A percentile compares a stretch with the other conserved stretches of the same genome.
phyloP scores from a whole-genome alignment of 1,140 invertebrate genomes.

The Pectinophora gossypiella region DNA sequence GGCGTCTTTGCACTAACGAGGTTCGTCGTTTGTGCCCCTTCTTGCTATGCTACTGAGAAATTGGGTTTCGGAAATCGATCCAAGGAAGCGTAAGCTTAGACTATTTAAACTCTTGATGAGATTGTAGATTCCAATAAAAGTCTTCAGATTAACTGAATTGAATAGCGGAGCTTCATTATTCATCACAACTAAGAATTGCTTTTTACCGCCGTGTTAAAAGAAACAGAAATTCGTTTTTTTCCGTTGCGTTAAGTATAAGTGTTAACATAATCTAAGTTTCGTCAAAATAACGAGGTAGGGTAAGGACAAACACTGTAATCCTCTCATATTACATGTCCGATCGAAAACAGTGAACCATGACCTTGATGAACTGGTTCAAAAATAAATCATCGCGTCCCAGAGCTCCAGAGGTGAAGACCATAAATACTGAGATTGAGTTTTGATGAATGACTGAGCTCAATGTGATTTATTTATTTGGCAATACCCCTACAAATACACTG shows the following conservation, averaged over 20 bases:
- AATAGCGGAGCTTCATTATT: too few relatives aligned
- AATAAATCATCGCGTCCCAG: neutral
- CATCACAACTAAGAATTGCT: too few relatives aligned
- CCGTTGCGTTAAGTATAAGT: too few relatives aligned
- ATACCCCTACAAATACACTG: slow-evolving; percentile 32
- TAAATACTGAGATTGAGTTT: slow-evolving; percentile 37
- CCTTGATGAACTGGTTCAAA: neutral
- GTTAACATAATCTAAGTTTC: too few relatives aligned
- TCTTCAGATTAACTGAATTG: too few relatives aligned
- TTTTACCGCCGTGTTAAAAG: too few relatives aligned
- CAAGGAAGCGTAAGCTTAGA: neutral
- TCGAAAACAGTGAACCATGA: too few relatives aligned
- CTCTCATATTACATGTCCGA: too few relatives aligned
- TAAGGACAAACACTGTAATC: too few relatives aligned
- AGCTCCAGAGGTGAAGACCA: slow-evolving; percentile 7
- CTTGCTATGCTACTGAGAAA: slow-evolving; percentile 38
- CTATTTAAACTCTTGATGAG: neutral
- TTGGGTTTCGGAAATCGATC: slow-evolving; percentile 41
- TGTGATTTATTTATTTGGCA: slow-evolving; percentile 46
- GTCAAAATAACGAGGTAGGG: too few relatives aligned
- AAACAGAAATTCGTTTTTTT: too few relatives aligned
- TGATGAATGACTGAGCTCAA: slow-evolving; percentile 37
- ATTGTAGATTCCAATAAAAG: neutral
- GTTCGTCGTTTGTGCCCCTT: slow-evolving; percentile 50
- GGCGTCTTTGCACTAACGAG: slow-evolving; percentile 58